Conservation (phyloP, 2,113 vertebrate species). For the Cyanistes caeruleus region DNA sequence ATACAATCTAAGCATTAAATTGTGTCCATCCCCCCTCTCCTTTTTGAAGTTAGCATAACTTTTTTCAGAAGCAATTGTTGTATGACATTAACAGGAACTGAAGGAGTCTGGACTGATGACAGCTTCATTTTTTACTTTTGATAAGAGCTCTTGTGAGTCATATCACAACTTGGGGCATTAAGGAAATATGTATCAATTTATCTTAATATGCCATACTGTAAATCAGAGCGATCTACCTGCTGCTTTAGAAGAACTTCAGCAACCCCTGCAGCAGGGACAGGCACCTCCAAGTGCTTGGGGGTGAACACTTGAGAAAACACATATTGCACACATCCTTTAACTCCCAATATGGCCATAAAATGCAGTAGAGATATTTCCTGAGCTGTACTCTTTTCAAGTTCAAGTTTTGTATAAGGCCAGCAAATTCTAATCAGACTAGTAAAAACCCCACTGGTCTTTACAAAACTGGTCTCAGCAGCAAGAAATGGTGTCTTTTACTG, state of each 20-base stretch:
- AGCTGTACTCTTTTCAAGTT: background rate
- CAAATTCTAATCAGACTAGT: background rate
- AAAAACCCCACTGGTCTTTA: background rate
- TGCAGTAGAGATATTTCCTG: background rate
- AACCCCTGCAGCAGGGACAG: background rate
- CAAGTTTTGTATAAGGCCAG: background rate
- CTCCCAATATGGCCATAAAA: background rate
- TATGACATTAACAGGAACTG: background rate
- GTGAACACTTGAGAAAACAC: background rate
- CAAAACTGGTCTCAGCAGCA: background rate
- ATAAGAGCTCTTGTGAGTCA: background rate
- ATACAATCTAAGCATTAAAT: background rate
- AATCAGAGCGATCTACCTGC: background rate
- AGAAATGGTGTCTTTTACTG: background rate
- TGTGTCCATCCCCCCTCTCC: fast-evolving
- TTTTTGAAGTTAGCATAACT: background rate
- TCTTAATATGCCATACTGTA: background rate
- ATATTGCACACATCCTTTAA: background rate
- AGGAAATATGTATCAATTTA: background rate
- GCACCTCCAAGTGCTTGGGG: background rate
- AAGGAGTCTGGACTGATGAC: background rate
- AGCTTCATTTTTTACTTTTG: background rate
- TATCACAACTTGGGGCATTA: background rate
- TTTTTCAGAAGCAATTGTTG: background rate
- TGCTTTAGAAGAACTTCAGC: background rate